Evolutionary conservation across 2,888 invertebrate genomes (phyloP).

Genomic region (Eupithecia vulgata): DNA sequence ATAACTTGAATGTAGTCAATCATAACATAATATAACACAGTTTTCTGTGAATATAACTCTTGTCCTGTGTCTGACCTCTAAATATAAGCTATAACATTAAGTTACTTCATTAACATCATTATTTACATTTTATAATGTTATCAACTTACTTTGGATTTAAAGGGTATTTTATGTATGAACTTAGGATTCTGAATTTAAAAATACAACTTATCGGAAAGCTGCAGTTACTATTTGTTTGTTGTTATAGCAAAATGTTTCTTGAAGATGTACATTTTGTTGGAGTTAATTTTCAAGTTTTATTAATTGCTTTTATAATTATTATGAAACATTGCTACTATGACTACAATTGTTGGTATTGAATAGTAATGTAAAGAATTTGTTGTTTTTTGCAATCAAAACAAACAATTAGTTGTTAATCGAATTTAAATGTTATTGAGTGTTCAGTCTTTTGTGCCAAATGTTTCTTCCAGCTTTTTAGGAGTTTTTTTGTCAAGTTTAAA

Average conservation of each 20-base stretch:
- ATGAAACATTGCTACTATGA: neutral
- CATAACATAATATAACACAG: conserved; percentile 31
- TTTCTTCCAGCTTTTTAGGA: conserved; percentile 46
- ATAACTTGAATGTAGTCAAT: conserved; percentile 22
- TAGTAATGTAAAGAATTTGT: neutral
- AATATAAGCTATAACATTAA: neutral
- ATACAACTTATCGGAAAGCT: conserved; percentile 13
- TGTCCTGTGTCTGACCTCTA: conserved; percentile 31
- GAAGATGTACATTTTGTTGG: conserved; percentile 51
- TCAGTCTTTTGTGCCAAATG: conserved; percentile 59
- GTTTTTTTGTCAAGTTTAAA: neutral
- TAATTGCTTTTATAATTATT: conserved; percentile 9
- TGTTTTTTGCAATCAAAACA: too few relatives aligned
- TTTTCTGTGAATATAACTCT: conserved; percentile 33
- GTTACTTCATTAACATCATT: conserved; percentile 24
- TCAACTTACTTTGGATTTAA: conserved; percentile 30
- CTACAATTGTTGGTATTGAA: neutral
- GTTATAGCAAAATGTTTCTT: conserved; percentile 1
- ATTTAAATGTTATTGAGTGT: conserved; percentile 49
- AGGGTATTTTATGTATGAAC: conserved; percentile 18
- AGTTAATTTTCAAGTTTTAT: neutral
- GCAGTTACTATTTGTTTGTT: neutral
- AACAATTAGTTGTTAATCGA: conserved; percentile 48
- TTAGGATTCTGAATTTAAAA: conserved; percentile 18
- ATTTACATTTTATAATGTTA: conserved; percentile 40